Evolutionary conservation across 2,888 invertebrate species (phyloP), one percentile per base, ranked within the genome.

Genomic region (Hypsopygia costalis): DNA sequence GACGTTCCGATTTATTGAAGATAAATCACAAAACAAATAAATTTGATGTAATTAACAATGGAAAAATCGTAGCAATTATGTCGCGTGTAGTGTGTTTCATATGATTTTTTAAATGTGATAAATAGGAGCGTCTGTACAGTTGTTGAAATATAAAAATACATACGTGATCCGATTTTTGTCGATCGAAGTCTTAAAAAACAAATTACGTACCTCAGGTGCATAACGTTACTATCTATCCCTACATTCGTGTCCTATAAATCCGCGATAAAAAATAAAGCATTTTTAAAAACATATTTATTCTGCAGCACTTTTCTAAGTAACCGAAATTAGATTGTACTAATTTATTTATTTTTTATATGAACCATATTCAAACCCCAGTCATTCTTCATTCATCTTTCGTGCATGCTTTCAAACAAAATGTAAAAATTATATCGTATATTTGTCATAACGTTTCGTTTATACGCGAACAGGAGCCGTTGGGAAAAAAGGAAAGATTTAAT

Each of bases 401-500:
- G 11, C 28, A 16, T 16, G 27, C 33, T 34, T 16, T 33, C 33
- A 39, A 27, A 4, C 25, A 6, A n/a, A 22, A 25, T 25, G 8
- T n/a, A 8, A 25, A n/a, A 8, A 7, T 30, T 11, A 36, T 16
- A 27, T n/a, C 28, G 12, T 32, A 41, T 33, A 22, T 41, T 25
- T 35, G 34, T 48, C 46, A n/a, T n/a, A n/a, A n/a, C n/a, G n/a
- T n/a, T n/a, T n/a, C n/a, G n/a, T n/a, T n/a, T n/a, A n/a, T n/a
- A n/a, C 57, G 55, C 51, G 52, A n/a, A 51, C 39, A 72, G 85
- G 78, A 71, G 60, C 66, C 73, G 68, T 69, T 71, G 79, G 86
- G 85, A 70, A 66, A 74, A 73, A 87, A 87, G 81, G 86, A 87
- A 88, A 87, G 76, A 85, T 77, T 74, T 77, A 79, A 71, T 44